phyloP scores from a whole-genome alignment of 1,140 invertebrate species.

The Ostrea edulis region DNA sequence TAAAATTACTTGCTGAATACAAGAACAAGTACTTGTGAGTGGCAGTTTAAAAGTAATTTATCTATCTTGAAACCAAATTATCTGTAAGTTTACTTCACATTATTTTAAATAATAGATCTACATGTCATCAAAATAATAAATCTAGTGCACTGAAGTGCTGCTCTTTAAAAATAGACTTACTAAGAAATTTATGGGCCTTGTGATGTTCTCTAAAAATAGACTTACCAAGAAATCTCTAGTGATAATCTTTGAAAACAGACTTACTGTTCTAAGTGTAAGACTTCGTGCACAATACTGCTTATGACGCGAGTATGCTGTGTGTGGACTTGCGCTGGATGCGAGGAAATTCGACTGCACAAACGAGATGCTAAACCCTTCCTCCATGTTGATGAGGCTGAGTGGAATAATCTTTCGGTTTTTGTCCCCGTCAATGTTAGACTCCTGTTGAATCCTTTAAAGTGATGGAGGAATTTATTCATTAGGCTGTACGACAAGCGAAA shows the following conservation, averaged over 20 bases:
- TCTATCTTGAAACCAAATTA: no score
- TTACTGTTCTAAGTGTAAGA: background rate
- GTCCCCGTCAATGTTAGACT: background rate
- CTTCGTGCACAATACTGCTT: slow-evolving; percentile 6
- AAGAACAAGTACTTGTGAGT: no score
- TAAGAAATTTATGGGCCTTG: no score
- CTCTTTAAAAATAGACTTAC: no score
- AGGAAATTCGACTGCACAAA: slow-evolving; percentile 4
- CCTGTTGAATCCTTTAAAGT: slow-evolving; percentile 13
- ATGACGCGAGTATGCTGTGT: background rate
- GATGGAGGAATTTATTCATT: slow-evolving; percentile 10
- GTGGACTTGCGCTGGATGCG: background rate
- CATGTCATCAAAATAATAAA: no score
- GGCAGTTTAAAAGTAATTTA: no score
- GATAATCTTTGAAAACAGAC: background rate
- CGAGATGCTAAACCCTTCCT: background rate
- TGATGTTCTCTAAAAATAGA: no score
- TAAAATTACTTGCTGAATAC: no score
- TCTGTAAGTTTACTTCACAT: no score
- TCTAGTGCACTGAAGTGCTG: no score
- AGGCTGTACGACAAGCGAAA: background rate
- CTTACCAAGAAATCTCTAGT: no score
- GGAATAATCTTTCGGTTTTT: background rate
- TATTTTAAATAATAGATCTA: no score
- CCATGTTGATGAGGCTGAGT: background rate